Evolutionary conservation across 64 coral and sea anemone genomes (phyloP), one percentile per base, ranked within the genome.

Genomic region (Stylophora pistillata): DNA sequence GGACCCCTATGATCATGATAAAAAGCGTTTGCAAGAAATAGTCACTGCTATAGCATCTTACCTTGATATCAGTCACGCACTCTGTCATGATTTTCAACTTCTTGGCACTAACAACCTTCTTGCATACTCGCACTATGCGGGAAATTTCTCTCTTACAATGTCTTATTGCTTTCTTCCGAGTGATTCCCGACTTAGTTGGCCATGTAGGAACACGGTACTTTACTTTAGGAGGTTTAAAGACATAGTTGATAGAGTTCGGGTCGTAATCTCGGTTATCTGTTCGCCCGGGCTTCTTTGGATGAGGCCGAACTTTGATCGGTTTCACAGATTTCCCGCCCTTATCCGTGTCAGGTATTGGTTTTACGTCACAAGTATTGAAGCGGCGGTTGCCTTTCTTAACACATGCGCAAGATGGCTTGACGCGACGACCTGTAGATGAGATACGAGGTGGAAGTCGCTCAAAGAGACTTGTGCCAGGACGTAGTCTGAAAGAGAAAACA

Each of bases 221-320:
- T 12, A 76, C 72, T 52, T 85, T 92, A 30, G 91, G 91, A 9
- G 95, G 95, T 27, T 90, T 71, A 65, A 87, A 96, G 5, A 71
- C 72, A 74, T 96, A 96, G 88, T 96, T 96, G 30, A 96, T 87
- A 25, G 82, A 60, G 30, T 74, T 60, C 21, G 87, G 81, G 60
- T 96, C 95, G 72, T 96, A 96, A 71, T 96, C 95, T 52, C 85
- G 85, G 20, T 90, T 96, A 58, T 96, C 82, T 20, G 85, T 92
- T 75, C 75, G 71, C 3, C 91, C 87, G 23, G 95, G 95, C 53
- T 93, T 93, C 33, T 86, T 96, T 15, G 91, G 87, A 63, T 81
- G 76, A n/a, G 91, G 84, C 17, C 82, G 91, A 34, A 96, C 95
- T 54, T 89, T 78, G 68, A 96, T 96, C 0, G 95, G 95, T 32